Evolutionary conservation across 2,888 invertebrate species (phyloP).

Genomic region (Pseudococcus longispinus): DNA sequence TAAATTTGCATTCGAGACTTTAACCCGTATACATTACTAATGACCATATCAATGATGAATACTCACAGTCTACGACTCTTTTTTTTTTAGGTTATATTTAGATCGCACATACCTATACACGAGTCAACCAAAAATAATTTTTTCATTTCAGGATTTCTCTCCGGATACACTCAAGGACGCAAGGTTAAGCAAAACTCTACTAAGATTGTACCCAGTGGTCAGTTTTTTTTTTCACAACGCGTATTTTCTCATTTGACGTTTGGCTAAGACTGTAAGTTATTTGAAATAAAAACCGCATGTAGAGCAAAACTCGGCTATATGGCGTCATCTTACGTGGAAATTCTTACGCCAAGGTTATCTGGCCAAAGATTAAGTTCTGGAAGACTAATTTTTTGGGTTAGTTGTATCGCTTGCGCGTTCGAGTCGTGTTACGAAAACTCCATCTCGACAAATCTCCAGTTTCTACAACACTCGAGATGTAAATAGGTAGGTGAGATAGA

Average conservation of each 20-base stretch:
- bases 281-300: neutral
- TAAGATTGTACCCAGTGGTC: neutral
- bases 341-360: slow-evolving; percentile 6
- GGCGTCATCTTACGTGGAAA: slow-evolving; percentile 4
- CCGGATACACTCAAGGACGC: neutral
- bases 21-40: slow-evolving; percentile 18
- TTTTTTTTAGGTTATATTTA: neutral
- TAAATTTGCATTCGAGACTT: slow-evolving; percentile 10
- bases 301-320: neutral
- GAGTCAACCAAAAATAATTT: neutral
- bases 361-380: slow-evolving; percentile 13
- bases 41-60: neutral
- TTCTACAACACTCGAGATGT: neutral
- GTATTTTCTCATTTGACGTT: neutral
- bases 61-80: neutral
- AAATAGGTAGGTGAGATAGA: neutral
- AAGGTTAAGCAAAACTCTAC: neutral
- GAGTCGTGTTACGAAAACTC: neutral
- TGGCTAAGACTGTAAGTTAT: neutral
- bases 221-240: neutral
- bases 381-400: slow-evolving; percentile 34
- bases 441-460: neutral
- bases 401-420: neutral
- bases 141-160: neutral
- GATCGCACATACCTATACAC: no score